A percentile compares a stretch with the other conserved stretches of the same genome.
Conservation (phyloP, 2,797 vertebrate species). For the Semaprochilodus insignis region DNA sequence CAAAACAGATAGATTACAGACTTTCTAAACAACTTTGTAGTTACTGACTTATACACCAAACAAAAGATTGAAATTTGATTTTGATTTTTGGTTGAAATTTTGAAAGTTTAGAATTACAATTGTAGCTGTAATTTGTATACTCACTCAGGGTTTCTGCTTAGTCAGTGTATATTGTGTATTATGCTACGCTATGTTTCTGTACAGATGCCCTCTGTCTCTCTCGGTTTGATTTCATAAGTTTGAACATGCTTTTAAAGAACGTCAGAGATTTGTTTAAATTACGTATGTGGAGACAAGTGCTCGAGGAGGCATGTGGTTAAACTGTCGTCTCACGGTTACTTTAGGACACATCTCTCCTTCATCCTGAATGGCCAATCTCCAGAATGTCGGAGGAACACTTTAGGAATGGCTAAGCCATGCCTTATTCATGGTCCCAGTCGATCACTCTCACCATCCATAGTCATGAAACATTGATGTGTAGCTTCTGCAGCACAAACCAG, state of each 20-base stretch:
- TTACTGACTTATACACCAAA: neutral
- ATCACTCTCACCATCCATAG: slow-evolving; percentile 34
- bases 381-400: slow-evolving; percentile 6
- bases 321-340: slow-evolving; percentile 9
- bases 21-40: neutral
- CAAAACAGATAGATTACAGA: too few relatives aligned
- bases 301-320: neutral
- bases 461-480: slow-evolving; percentile 47
- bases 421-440: slow-evolving; percentile 37
- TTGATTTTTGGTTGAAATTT: too few relatives aligned
- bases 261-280: slow-evolving; percentile 22
- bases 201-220: neutral
- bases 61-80: neutral
- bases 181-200: neutral
- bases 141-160: neutral
- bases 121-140: neutral
- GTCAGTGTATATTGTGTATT: neutral
- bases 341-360: neutral
- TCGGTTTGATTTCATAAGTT: slow-evolving; percentile 50
- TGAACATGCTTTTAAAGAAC: slow-evolving; percentile 53
- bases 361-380: neutral
- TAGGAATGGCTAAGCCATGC: slow-evolving; percentile 10
- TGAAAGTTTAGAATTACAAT: neutral
- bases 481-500: slow-evolving; percentile 16
- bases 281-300: slow-evolving; percentile 44